Conservation (phyloP, 1,140 invertebrate genomes). For the Bombus haemorrhoidalis region DNA sequence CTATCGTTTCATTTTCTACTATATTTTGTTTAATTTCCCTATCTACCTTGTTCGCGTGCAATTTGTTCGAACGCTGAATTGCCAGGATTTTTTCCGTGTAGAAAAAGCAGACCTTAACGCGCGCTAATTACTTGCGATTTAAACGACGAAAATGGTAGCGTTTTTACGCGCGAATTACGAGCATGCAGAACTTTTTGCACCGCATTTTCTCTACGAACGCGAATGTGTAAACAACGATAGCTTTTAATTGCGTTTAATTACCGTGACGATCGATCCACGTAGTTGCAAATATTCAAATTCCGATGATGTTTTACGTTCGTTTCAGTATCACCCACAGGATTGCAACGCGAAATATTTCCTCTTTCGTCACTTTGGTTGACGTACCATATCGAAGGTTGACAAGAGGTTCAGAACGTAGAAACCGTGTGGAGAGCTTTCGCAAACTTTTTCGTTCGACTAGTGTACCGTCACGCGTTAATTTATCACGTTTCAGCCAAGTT, state of each 20-base stretch:
- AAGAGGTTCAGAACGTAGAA: background rate
- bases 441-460: background rate
- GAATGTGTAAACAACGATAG: background rate
- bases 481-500: background rate
- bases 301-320: background rate
- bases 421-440: background rate
- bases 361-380: background rate
- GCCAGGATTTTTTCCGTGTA: background rate
- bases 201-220: background rate
- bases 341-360: background rate
- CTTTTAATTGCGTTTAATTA: conserved; percentile 2
- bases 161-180: background rate
- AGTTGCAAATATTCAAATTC: background rate
- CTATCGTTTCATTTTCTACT: background rate
- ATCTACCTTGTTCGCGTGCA: background rate
- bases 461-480: background rate
- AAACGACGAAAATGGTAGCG: background rate
- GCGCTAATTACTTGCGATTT: conserved; percentile 7
- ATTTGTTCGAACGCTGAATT: background rate
- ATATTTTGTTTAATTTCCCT: conserved; percentile 19
- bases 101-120: background rate
- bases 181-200: background rate
- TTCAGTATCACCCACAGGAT: background rate
- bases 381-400: background rate
- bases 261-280: background rate